These are phyloP conservation scores for Cisticola juncidis DNA, from an alignment of 2,113 vertebrate species.

Conservation along the genomic window DNA sequence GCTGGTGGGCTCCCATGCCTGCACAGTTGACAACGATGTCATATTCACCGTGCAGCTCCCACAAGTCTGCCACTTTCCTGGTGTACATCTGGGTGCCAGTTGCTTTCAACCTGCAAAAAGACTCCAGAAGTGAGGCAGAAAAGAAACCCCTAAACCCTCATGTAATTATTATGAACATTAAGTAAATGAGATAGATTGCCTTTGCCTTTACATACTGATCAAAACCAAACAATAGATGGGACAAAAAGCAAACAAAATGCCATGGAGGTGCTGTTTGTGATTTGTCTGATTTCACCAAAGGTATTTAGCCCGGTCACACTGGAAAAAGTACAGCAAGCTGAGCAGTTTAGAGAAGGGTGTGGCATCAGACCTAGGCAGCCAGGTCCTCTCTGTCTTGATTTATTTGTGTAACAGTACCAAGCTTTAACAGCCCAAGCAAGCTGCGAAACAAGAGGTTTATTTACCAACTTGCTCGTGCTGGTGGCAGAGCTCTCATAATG, in stretches of 20 bases:
- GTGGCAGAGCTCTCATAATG: fast-evolving
- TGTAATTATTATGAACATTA: neutral
- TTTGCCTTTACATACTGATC: neutral
- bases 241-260: neutral
- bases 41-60: constrained; percentile 78
- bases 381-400: neutral
- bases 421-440: neutral
- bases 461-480: neutral
- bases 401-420: neutral
- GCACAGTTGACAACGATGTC: constrained; percentile 89
- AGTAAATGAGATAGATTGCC: neutral
- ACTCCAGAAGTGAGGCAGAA: neutral
- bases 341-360: neutral
- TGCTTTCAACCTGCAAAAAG: constrained; percentile 72
- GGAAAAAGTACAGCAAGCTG: neutral
- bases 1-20: constrained; percentile 80
- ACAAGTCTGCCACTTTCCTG: constrained; percentile 77
- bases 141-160: neutral
- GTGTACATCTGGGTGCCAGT: constrained; percentile 71
- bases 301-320: neutral
- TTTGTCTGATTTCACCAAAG: neutral
- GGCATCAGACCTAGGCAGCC: neutral
- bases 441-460: neutral
- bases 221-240: neutral
- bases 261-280: neutral